A percentile compares a stretch with the other conserved stretches of the same genome.
phyloP scores from a whole-genome alignment of 2,888 invertebrate genomes.

The Cetonia aurata region DNA sequence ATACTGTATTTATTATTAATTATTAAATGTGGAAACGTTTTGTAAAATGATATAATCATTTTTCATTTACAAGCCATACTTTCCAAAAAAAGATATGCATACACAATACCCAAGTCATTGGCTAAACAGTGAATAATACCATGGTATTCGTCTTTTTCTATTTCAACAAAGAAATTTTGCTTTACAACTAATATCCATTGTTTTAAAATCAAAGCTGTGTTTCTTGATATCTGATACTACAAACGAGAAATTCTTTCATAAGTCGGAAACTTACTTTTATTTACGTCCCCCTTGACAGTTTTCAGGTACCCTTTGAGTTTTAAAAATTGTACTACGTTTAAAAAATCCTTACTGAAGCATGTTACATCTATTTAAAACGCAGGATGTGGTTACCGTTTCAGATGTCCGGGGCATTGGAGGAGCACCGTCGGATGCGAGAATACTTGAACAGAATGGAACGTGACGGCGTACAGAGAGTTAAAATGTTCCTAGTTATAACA shows the following conservation, averaged over 20 bases:
- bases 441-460: slow-evolving; percentile 83
- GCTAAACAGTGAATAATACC: no score
- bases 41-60: no score
- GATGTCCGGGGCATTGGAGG: slow-evolving; percentile 73
- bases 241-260: background rate
- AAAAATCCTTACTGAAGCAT: slow-evolving; percentile 4
- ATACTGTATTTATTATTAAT: no score
- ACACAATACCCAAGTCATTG: no score
- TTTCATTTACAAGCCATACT: no score
- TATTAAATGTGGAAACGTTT: no score
- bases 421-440: slow-evolving; percentile 80
- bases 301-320: background rate
- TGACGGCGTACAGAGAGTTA: slow-evolving; percentile 84
- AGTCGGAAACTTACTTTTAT: slow-evolving; percentile 17
- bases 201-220: no score
- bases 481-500: slow-evolving; percentile 88
- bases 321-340: slow-evolving; percentile 17
- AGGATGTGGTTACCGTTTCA: slow-evolving; percentile 52
- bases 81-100: no score
- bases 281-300: slow-evolving; percentile 8
- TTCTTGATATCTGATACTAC: no score
- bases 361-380: slow-evolving; percentile 36
- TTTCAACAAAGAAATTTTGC: no score
- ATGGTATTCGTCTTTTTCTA: no score
- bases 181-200: no score